Evolutionary conservation across 92 coral and sea anemone genomes (phyloP).

Genomic region (Umimayanthus kanabou): DNA sequence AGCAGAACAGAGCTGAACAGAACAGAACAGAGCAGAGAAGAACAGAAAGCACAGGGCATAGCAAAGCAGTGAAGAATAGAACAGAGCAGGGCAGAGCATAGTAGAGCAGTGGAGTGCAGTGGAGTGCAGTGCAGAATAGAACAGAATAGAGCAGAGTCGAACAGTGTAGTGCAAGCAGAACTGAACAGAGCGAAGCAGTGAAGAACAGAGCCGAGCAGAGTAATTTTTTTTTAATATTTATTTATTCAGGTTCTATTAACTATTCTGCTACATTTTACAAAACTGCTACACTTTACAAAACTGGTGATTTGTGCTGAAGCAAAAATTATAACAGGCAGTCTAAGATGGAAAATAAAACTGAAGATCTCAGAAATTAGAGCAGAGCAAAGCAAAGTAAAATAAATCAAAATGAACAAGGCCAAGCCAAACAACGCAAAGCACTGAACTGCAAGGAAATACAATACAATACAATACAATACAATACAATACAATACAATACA

Average conservation of each 20-base stretch:
- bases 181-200: background rate
- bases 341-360: no score
- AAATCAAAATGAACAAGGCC: background rate
- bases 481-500: background rate
- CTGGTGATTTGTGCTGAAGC: no score
- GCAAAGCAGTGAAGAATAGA: background rate
- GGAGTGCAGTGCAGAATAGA: background rate
- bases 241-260: no score
- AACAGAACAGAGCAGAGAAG: constrained; percentile 19
- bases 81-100: background rate
- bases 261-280: no score
- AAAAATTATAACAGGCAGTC: no score
- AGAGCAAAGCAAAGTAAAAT: no score
- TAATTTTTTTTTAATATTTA: no score
- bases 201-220: background rate
- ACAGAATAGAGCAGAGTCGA: background rate
- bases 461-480: background rate
- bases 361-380: no score
- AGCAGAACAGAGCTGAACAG: background rate
- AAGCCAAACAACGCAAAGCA: background rate
- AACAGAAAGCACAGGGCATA: background rate
- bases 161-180: no score
- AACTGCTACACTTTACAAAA: no score
- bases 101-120: background rate
- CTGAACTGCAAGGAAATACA: background rate